Evolutionary conservation across 2,797 vertebrate species (phyloP).

Genomic region (Ctenopoma multispine): DNA sequence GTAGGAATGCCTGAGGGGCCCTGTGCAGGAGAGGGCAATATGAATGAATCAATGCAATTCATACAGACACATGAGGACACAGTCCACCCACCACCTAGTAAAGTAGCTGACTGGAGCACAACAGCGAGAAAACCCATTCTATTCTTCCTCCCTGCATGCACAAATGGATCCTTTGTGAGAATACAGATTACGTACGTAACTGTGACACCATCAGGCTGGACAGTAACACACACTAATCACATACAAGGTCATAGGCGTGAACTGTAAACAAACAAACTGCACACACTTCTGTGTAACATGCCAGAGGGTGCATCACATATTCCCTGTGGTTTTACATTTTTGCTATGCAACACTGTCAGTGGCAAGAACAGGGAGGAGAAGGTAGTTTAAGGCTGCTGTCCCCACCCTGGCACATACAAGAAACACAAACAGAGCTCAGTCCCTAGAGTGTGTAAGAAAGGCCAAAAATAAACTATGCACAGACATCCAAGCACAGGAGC

Average conservation of each 20-base stretch:
- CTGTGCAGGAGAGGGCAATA: slow-evolving; percentile 60
- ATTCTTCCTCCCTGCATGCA: slow-evolving; percentile 62
- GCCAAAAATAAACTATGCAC: slow-evolving; percentile 60
- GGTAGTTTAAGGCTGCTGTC: slow-evolving; percentile 36
- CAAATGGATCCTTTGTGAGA: slow-evolving; percentile 72
- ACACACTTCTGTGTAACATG: slow-evolving; percentile 19
- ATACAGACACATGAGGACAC: slow-evolving; percentile 67
- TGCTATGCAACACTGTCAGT: slow-evolving; percentile 46
- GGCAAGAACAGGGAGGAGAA: slow-evolving; percentile 30
- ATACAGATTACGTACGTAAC: slow-evolving; percentile 45
- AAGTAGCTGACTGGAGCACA: slow-evolving; percentile 63
- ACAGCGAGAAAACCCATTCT: slow-evolving; percentile 69
- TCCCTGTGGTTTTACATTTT: slow-evolving; percentile 35
- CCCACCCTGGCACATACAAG: slow-evolving; percentile 41
- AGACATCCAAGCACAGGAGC: slow-evolving; percentile 25
- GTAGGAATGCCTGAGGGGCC: slow-evolving; percentile 71
- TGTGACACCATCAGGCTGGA: slow-evolving; percentile 26
- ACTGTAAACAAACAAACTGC: slow-evolving; percentile 42
- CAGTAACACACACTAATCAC: slow-evolving; percentile 37
- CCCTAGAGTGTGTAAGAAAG: slow-evolving; percentile 39
- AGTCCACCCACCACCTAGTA: slow-evolving; percentile 73
- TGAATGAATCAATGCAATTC: slow-evolving; percentile 77
- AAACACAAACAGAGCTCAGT: slow-evolving; percentile 53
- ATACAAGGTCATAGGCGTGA: slow-evolving; percentile 10
- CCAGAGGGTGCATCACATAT: slow-evolving; percentile 28